These are phyloP conservation scores for Tetheella fluctuosa DNA, from an alignment of 2,888 invertebrate genomes.

Conservation along the genomic window DNA sequence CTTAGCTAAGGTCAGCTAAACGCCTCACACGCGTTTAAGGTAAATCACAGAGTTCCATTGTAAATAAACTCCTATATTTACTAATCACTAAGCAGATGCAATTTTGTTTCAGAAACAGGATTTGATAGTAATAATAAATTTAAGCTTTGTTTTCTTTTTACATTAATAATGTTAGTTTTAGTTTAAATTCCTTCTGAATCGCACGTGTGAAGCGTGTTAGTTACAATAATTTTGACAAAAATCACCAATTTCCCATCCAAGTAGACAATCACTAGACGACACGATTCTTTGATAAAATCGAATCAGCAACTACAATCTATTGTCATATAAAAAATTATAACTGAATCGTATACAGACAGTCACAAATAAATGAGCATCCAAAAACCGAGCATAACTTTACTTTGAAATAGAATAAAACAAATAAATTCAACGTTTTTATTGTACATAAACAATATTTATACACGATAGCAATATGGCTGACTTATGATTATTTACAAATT, in stretches of 20 bases:
- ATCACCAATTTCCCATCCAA: neutral
- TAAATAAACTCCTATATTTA: too few relatives aligned
- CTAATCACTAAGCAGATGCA: too few relatives aligned
- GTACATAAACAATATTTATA: neutral
- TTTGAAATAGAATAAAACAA: neutral
- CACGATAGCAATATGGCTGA: neutral
- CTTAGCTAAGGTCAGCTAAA: neutral
- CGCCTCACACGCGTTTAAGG: neutral
- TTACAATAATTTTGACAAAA: constrained; percentile 12
- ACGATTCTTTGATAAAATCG: neutral
- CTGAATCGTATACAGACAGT: neutral
- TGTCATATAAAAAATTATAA: too few relatives aligned
- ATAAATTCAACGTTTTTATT: neutral
- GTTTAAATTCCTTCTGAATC: neutral
- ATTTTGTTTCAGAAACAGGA: too few relatives aligned
- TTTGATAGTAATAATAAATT: too few relatives aligned
- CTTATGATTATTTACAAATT: constrained; percentile 10
- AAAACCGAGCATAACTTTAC: neutral
- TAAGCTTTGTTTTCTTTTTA: too few relatives aligned
- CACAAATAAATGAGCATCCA: neutral
- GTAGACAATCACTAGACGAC: neutral
- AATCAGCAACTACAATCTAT: too few relatives aligned
- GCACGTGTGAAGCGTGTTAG: constrained; percentile 2
- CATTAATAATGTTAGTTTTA: neutral
- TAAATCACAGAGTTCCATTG: neutral